Base-by-base conservation (phyloP, 2,797 vertebrate species). In the Acestrorhynchus altus region DNA sequence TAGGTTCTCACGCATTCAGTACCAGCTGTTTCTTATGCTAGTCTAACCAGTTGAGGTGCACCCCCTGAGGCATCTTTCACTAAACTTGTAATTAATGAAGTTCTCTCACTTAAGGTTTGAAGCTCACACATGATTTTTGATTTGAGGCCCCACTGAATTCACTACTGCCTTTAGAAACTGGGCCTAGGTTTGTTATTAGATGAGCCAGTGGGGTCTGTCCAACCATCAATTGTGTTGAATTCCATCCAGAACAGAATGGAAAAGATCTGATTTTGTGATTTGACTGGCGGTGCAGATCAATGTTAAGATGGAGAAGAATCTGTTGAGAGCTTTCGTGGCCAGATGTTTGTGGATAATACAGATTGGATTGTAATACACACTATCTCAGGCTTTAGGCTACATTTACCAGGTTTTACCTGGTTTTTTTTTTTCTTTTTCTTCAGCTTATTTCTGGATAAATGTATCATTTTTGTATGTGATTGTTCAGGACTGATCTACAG, bases 41-140 rank as follows among this genome's bases (percentile, higher is more conserved):
- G 63, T 26, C 42, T 15, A 65, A 46, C 63, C 63, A 65, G 40
- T 65, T 65, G 9, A 65, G 61, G 12, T 40, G 26, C 44, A 65
- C 44, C 12, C 20, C 63, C n/a, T 15, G 40, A 26, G 22, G 11
- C 24, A 7, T 40, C 40, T 65, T 46, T 15, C 63, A 22, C n/a
- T 8, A 26, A 11, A 20, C 18, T 6, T 11, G 20, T 20, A 42
- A 42, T 42, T 22, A 65, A 35, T 40, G 22, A 7, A 13, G 13
- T 24, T 28, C 26, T 59, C 28, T 15, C 1, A 13, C 54, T 4
- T 35, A n/a, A n/a, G 31, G 22, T 24, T 56, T 26, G 5, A 9
- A 56, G 54, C 56, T 59, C 56, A 8, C 8, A 31, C 4, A 18
- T 22, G 20, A 52, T 18, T 15, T 22, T 24, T 40, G 49, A 42